Evolutionary conservation across 2,113 vertebrate genomes (phyloP).

Genomic region (Hemiprocne comata): DNA sequence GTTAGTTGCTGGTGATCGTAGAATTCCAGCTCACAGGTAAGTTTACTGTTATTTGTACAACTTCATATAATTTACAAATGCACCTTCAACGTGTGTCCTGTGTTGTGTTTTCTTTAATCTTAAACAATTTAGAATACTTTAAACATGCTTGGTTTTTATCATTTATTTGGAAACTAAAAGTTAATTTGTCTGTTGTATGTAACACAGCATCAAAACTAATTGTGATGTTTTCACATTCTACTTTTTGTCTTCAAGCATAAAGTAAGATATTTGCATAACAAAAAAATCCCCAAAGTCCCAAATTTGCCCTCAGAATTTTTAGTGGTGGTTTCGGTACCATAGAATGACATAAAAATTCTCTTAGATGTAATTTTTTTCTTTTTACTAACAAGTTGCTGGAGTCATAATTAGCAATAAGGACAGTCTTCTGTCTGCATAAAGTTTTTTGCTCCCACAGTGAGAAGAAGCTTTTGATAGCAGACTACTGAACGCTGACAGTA

Average conservation of each 20-base stretch:
- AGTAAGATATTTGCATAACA: neutral
- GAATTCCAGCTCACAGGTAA: conserved; percentile 97
- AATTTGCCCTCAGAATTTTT: neutral
- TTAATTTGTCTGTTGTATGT: neutral
- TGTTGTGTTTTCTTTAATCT: neutral
- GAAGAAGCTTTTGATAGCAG: neutral
- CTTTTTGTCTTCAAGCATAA: neutral
- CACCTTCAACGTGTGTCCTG: neutral
- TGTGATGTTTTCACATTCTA: neutral
- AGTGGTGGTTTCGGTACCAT: neutral
- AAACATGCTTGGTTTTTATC: neutral
- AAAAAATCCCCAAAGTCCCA: neutral
- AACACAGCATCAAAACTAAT: neutral
- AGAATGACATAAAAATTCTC: neutral
- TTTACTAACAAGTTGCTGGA: neutral
- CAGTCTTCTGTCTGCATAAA: neutral
- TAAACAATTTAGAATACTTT: neutral
- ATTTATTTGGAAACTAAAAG: neutral
- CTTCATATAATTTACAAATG: neutral
- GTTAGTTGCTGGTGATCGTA: conserved; percentile 91
- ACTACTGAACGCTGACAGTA: neutral
- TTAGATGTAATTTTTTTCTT: neutral
- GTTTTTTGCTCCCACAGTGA: neutral
- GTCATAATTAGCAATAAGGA: neutral
- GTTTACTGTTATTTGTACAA: neutral